Evolutionary conservation across 2,113 vertebrate species (phyloP), one percentile per base, ranked within the genome.

Genomic region (cattle (Bos taurus)): DNA sequence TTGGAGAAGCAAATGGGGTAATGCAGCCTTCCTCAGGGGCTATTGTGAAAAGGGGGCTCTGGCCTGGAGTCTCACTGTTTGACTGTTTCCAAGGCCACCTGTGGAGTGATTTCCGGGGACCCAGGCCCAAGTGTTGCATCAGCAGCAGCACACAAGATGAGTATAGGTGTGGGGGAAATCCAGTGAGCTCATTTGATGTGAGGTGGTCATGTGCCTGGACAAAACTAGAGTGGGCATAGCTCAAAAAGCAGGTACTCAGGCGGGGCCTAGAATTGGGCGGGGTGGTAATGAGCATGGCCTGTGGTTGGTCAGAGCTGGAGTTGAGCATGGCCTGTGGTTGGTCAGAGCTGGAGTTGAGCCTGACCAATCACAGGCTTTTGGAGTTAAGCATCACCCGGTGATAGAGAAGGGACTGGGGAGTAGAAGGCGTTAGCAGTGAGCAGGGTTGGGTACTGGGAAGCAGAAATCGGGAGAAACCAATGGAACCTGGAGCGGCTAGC

Each of bases 51-150:
- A 57, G 74, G 50, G 33, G 64, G 9, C 17, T 59, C 46, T 86
- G 50, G 40, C 77, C 74, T 74, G 10, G 16, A 23, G 21, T 95
- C 84, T 64, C 21, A 43, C 60, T 84, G 36, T 93, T 80, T 46
- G 50, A 33, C 16, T 78, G 54, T 83, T 59, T 89, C 54, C 74
- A 14, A 90, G 56, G 33, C 62, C 36, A 2, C 6, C 64, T 33
- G 50, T 81, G n/a, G 89, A 91, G 54, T 13, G 7, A 89, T 82
- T 93, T 78, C 84, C 48, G 77, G 82, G 67, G 43, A 43, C 43
- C 48, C 19, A 54, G 13, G 50, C 25, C 89, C 83, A 64, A 43
- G 1, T 74, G 60, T 28, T 78, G 46, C 7, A 4, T 67, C 11
- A 46, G 12, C 56, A 17, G 40, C 64, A 64, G 16, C 57, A 43